phyloP scores from a whole-genome alignment of 1,140 invertebrate species.

The Drosophila equinoxialis region DNA sequence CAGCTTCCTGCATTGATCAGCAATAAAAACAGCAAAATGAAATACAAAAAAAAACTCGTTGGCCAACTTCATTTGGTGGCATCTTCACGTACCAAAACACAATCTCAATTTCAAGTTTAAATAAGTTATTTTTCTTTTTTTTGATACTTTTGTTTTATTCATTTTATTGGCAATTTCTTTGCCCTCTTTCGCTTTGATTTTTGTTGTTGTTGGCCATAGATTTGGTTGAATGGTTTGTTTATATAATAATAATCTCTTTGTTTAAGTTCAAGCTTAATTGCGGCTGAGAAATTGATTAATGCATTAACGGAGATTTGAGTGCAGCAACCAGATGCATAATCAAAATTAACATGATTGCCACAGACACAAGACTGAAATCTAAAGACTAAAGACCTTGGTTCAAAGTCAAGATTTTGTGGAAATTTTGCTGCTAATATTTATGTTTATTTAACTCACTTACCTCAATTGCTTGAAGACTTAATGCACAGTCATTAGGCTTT shows the following conservation, averaged over 20 bases:
- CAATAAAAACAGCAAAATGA: conserved; percentile 45
- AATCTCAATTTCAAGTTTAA: conserved; percentile 37
- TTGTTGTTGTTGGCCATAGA: background rate
- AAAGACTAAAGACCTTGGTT: no score
- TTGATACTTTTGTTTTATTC: conserved; percentile 34
- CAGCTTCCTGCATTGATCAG: conserved; percentile 51
- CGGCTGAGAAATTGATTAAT: conserved; percentile 50
- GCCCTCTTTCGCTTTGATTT: conserved; percentile 19
- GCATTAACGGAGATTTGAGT: background rate
- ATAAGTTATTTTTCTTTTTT: conserved; percentile 40
- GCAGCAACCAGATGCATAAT: conserved; percentile 13
- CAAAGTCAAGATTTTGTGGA: background rate
- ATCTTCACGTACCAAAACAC: conserved; percentile 44
- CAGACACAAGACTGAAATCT: background rate
- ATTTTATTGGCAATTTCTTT: conserved; percentile 47
- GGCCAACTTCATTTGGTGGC: conserved; percentile 40
- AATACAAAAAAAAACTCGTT: conserved; percentile 44
- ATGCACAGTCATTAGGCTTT: conserved; percentile 25
- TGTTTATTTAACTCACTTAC: conserved; percentile 27
- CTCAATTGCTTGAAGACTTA: conserved; percentile 18
- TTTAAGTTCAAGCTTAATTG: conserved; percentile 41
- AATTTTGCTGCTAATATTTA: conserved; percentile 18
- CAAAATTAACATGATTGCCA: background rate
- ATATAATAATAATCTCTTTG: conserved; percentile 39
- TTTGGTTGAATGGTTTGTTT: conserved; percentile 17